Conservation (phyloP, 2,113 vertebrate species). For the Erpornis zantholeuca region DNA sequence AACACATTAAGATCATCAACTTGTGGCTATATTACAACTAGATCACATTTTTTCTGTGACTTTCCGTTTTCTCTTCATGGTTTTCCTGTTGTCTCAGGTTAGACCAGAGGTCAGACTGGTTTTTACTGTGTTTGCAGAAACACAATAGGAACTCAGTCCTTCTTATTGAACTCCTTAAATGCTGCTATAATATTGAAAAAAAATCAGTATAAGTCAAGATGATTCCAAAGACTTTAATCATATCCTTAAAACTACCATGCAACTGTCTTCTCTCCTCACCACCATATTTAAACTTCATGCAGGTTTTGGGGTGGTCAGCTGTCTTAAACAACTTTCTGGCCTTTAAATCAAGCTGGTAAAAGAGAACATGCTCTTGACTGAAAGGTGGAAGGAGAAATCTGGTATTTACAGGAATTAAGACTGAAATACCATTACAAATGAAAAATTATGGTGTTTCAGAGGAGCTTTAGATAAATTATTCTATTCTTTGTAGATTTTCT, state of each 20-base stretch:
- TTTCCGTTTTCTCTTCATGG: not conserved
- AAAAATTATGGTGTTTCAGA: not conserved
- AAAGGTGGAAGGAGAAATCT: not conserved
- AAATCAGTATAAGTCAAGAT: not conserved
- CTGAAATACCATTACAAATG: not conserved
- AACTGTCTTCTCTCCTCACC: not conserved
- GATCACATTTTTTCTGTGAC: not conserved
- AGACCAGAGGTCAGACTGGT: not conserved
- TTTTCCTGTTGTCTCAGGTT: not conserved
- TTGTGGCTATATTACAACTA: not conserved
- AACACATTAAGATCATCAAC: not conserved
- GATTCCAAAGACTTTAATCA: not conserved
- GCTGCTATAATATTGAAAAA: not conserved
- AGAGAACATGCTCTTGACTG: not conserved
- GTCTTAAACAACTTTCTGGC: not conserved
- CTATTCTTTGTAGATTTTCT: not conserved
- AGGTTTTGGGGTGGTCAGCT: not conserved
- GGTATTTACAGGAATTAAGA: not conserved
- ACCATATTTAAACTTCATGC: not conserved
- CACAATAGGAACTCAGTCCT: not conserved
- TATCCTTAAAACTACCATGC: not conserved
- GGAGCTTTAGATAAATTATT: not conserved
- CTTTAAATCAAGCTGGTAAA: not conserved
- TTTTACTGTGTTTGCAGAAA: not conserved
- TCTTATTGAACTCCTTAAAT: not conserved